Percentiles rank a stretch among this genome's conserved stretches.
These are phyloP conservation scores for Geococcyx californianus DNA, from an alignment of 2,113 vertebrate species.

Conservation along the genomic window DNA sequence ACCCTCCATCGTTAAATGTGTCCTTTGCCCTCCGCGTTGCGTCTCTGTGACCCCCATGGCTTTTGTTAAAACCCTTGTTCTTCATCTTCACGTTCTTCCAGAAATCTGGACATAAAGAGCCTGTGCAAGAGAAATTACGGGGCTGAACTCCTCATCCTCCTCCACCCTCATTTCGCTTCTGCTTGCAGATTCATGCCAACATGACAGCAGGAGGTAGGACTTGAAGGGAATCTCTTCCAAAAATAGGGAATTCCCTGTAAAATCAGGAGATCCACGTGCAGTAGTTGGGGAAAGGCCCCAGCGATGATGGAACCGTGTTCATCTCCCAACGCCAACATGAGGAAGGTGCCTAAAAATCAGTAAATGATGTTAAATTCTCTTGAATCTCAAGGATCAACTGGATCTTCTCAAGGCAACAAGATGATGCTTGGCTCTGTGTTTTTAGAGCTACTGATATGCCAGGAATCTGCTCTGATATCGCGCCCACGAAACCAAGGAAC, in stretches of 20 bases:
- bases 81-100: background rate
- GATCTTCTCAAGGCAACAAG: no score
- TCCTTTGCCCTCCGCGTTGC: background rate
- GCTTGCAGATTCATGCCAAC: no score
- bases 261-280: background rate
- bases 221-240: background rate
- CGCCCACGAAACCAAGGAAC: no score
- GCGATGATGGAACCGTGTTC: background rate
- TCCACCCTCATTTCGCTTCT: background rate
- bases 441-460: background rate
- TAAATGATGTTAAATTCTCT: no score
- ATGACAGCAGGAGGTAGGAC: no score
- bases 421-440: fast-evolving
- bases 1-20: background rate
- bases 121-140: background rate
- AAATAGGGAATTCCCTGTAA: background rate
- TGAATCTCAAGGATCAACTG: no score
- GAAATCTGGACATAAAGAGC: background rate
- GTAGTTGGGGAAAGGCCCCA: background rate
- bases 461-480: no score
- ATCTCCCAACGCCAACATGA: no score
- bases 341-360: background rate
- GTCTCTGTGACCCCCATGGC: background rate
- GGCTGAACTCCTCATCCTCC: background rate
- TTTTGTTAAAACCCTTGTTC: background rate